These are phyloP conservation scores for Megalopta genalis DNA, from an alignment of 1,140 invertebrate genomes.

Conservation along the genomic window DNA sequence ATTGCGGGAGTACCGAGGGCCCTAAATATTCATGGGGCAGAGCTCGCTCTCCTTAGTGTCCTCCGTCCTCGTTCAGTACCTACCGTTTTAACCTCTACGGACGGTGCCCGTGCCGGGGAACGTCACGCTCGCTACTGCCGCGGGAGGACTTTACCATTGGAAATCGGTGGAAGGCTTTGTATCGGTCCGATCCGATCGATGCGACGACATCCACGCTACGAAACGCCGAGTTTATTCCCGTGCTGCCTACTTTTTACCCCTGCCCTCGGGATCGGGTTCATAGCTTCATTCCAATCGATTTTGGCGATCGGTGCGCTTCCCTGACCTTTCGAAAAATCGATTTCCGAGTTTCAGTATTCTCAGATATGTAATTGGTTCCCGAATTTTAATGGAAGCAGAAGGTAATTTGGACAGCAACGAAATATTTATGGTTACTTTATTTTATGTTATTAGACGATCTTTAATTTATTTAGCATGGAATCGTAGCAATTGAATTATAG, in stretches of 20 bases:
- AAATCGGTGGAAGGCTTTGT: conserved; percentile 42
- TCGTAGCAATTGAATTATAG: no score
- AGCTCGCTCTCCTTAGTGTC: conserved; percentile 46
- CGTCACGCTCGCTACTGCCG: conserved; percentile 46
- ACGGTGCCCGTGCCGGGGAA: conserved; percentile 27
- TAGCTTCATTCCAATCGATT: conserved; percentile 4
- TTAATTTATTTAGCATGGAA: no score
- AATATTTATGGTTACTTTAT: no score
- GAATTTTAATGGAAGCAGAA: no score
- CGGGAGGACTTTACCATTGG: conserved; percentile 40
- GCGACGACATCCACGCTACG: conserved; percentile 28
- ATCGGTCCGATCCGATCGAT: conserved; percentile 44
- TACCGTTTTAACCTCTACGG: conserved; percentile 35
- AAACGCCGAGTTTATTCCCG: conserved; percentile 28
- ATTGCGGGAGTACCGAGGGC: conserved; percentile 60
- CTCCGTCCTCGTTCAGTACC: conserved; percentile 30
- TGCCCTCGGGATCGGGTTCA: neutral
- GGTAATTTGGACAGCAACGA: no score
- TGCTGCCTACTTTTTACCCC: neutral
- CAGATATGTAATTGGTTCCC: no score
- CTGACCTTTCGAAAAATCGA: neutral
- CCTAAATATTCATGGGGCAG: conserved; percentile 65
- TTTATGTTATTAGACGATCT: no score
- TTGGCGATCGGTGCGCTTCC: neutral
- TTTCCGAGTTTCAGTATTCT: no score